Conservation (phyloP, 2,888 invertebrate species). For the Pantelozetes paolii region DNA sequence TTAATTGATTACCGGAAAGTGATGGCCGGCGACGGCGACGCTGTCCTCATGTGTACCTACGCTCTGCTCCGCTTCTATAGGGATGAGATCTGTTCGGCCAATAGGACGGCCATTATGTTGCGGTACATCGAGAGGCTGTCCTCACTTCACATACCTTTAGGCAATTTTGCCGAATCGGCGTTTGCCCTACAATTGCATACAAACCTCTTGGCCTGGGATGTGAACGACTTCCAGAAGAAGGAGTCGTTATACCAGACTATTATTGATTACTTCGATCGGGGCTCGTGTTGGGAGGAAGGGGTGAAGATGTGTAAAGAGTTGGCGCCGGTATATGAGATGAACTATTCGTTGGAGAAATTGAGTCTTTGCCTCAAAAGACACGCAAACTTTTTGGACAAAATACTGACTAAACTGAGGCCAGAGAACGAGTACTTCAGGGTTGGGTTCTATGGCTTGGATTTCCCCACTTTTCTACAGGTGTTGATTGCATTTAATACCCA, state of each 20-base stretch:
- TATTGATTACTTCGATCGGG: constrained; percentile 84
- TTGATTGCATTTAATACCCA: constrained; percentile 45
- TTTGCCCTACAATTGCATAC: constrained; percentile 91
- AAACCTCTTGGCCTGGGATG: constrained; percentile 76
- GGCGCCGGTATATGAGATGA: constrained; percentile 77
- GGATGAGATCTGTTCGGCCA: constrained; percentile 69
- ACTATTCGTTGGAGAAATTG: constrained; percentile 77
- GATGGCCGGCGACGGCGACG: constrained; percentile 60
- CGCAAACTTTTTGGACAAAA: constrained; percentile 86
- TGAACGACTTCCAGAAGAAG: constrained; percentile 80
- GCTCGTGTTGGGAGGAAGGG: constrained; percentile 96
- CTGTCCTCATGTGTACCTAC: constrained; percentile 70
- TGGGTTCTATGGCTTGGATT: constrained; percentile 87
- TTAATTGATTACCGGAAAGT: constrained; percentile 87
- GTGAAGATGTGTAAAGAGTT: constrained; percentile 85
- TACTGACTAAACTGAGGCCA: constrained; percentile 75
- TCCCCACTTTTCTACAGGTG: constrained; percentile 90
- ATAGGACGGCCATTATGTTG: constrained; percentile 90
- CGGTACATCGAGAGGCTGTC: constrained; percentile 91
- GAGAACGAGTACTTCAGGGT: constrained; percentile 94
- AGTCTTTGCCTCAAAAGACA: constrained; percentile 73
- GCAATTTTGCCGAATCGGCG: constrained; percentile 90
- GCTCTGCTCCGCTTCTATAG: constrained; percentile 93
- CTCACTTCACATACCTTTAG: constrained; percentile 82
- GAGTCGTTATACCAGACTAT: constrained; percentile 82